These are phyloP conservation scores for Telmatherina bonti DNA, from an alignment of 2,797 vertebrate species.

Conservation along the genomic window DNA sequence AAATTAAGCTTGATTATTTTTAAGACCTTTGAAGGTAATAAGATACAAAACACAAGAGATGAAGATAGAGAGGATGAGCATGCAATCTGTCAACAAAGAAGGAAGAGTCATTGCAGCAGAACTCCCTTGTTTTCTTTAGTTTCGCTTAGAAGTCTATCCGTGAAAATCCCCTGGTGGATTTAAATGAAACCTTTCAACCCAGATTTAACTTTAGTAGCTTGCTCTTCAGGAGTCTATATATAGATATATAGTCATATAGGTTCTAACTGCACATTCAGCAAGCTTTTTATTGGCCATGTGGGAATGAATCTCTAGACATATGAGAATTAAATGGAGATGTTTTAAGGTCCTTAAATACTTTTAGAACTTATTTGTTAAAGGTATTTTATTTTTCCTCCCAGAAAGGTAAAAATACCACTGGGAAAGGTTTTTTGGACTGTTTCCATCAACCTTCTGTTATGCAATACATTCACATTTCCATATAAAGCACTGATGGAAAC, in stretches of 20 bases:
- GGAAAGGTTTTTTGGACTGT: too few relatives aligned
- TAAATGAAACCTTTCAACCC: neutral
- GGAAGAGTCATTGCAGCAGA: constrained; percentile 2
- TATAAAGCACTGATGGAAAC: neutral
- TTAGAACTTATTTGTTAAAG: too few relatives aligned
- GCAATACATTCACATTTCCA: neutral
- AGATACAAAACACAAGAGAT: neutral
- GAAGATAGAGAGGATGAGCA: constrained; percentile 23
- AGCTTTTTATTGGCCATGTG: neutral
- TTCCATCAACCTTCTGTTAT: neutral
- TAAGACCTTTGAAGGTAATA: neutral
- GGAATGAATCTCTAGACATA: too few relatives aligned
- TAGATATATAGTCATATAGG: neutral
- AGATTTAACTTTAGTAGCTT: neutral
- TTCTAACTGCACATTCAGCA: neutral
- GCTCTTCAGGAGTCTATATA: too few relatives aligned
- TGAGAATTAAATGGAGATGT: neutral
- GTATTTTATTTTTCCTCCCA: too few relatives aligned
- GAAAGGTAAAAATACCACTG: too few relatives aligned
- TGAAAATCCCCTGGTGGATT: neutral
- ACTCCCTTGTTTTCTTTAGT: neutral
- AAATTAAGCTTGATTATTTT: neutral
- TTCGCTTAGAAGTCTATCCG: too few relatives aligned
- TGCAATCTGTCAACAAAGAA: constrained; percentile 13
- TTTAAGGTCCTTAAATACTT: neutral